Conservation (phyloP, 2,113 vertebrate genomes). For the Mesocricetus auratus region DNA sequence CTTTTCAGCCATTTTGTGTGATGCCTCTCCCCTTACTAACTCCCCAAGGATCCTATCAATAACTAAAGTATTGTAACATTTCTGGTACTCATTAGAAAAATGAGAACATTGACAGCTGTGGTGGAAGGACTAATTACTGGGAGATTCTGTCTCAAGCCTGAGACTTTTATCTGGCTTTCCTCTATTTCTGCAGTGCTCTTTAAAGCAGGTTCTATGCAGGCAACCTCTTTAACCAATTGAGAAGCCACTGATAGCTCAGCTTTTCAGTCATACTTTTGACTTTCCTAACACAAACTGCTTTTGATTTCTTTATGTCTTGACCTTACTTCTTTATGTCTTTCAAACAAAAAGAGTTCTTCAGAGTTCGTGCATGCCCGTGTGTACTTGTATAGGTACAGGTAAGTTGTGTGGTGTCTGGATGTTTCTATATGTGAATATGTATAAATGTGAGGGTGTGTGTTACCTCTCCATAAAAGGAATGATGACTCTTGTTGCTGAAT, state of each 20-base stretch:
- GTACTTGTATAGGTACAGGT: not conserved
- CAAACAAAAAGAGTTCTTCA: slow-evolving; percentile 52
- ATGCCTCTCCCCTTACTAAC: not conserved
- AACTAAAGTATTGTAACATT: not conserved
- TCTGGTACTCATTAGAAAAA: not conserved
- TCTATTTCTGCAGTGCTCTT: slow-evolving; percentile 67
- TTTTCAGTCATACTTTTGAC: slow-evolving; percentile 62
- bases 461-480: slow-evolving; percentile 54
- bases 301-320: slow-evolving; percentile 70
- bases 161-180: not conserved
- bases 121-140: not conserved
- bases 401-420: not conserved
- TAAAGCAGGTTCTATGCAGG: slow-evolving; percentile 69
- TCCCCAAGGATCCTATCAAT: not conserved
- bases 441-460: not conserved
- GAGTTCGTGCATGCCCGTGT: not conserved
- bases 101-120: not conserved
- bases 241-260: slow-evolving; percentile 60
- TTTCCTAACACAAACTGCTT: slow-evolving; percentile 45
- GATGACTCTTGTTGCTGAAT: slow-evolving; percentile 23
- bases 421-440: not conserved
- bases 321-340: slow-evolving; percentile 73
- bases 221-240: slow-evolving; percentile 68
- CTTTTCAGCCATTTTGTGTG: not conserved
- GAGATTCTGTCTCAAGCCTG: not conserved